phyloP scores from a whole-genome alignment of 2,797 vertebrate species.

The Cynodonichthys magdalenae region DNA sequence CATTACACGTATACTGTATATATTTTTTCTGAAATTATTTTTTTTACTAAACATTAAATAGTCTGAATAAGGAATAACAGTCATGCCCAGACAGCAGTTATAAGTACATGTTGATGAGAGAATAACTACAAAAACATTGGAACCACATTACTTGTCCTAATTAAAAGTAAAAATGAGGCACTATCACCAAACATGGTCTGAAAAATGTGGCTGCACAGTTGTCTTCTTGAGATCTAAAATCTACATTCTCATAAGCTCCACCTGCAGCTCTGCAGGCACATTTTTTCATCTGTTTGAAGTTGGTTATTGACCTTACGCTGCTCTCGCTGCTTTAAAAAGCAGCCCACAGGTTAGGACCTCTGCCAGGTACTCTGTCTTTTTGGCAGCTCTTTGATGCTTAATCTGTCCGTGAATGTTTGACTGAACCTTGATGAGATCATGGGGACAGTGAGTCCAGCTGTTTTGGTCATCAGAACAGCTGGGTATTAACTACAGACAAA shows the following conservation, averaged over 20 bases:
- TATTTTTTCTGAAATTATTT: no score
- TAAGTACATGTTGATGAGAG: no score
- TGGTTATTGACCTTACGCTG: constrained; percentile 65
- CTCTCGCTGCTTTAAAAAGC: constrained; percentile 66
- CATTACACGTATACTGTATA: no score
- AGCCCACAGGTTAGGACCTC: constrained; percentile 60
- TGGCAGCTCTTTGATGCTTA: constrained; percentile 73
- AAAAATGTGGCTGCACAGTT: background rate
- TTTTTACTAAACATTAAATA: no score
- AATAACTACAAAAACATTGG: no score
- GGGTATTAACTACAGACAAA: constrained; percentile 54
- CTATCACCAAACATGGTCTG: background rate
- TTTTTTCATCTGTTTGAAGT: constrained; percentile 67
- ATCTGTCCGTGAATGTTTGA: constrained; percentile 65
- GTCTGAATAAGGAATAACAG: no score
- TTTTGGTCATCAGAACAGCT: constrained; percentile 70
- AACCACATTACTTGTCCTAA: background rate
- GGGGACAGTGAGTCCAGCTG: constrained; percentile 58
- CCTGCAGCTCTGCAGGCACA: constrained; percentile 55
- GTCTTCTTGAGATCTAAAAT: background rate
- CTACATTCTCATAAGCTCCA: constrained; percentile 38
- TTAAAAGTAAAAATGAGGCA: background rate
- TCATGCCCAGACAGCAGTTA: no score
- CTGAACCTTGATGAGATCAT: constrained; percentile 62
- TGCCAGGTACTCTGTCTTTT: constrained; percentile 70